Evolutionary conservation across 1,140 invertebrate genomes (phyloP), one percentile per base, ranked within the genome.

Genomic region (Drosophila tani): DNA sequence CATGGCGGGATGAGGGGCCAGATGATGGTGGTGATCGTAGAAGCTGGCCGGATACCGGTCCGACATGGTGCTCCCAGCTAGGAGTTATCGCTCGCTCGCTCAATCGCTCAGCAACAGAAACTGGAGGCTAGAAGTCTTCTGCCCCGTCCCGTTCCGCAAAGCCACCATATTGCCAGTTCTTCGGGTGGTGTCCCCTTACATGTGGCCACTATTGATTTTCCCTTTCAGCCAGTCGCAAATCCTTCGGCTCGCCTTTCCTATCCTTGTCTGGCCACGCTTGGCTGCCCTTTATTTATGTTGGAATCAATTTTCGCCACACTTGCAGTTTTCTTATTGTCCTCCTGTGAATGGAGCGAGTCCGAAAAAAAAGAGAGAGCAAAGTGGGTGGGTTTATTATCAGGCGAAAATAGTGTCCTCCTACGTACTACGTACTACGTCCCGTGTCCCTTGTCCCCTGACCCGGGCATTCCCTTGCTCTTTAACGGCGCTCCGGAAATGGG

Each of bases 181-280:
- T 82, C 51, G 46, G 35, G 24, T 58, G 64, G 62, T 88, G 86
- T 88, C 81, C 81, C 65, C 73, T 87, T 88, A 88, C 84, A 88
- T 84, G 70, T 75, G 81, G 50, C 74, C 66, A 60, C 68, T 90
- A 90, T 90, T 90, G 85, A 90, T 90, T 90, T 87, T 86, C 43
- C 53, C 35, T 53, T 55, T 68, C 19, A 32, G 51, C 62, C 67
- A 45, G 38, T 78, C 43, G 62, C 78, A 75, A 82, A 76, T 86
- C 83, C 83, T 75, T 80, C 15, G 41, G 49, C 29, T 43, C 53
- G 56, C 24, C 55, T 41, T 41, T 62, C 40, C 45, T 73, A 65
- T 85, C 63, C 73, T 81, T 85, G 59, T 79, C 76, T 70, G 75
- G 24, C 58, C 58, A 60, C 78, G 57, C 57, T 66, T 70, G 55